phyloP scores from a whole-genome alignment of 2,113 vertebrate genomes.

The Oryzias woworae region DNA sequence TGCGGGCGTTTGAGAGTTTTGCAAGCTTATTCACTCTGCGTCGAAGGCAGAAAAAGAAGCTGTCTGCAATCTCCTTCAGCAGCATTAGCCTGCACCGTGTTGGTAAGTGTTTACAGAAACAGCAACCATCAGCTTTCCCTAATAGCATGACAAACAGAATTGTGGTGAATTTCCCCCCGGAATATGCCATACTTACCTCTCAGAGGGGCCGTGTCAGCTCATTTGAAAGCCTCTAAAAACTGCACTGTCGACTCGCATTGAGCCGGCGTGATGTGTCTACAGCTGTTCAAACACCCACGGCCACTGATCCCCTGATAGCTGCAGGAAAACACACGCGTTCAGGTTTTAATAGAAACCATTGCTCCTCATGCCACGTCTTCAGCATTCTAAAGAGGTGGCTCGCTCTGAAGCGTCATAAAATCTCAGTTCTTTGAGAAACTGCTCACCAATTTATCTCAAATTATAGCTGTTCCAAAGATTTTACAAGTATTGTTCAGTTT shows the following conservation, averaged over 20 bases:
- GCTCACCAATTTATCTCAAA: too few species aligned
- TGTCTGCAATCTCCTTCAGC: slow-evolving; percentile 62
- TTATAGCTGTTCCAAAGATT: too few species aligned
- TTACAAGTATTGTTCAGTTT: too few species aligned
- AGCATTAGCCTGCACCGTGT: slow-evolving; percentile 47
- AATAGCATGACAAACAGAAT: slow-evolving; percentile 51
- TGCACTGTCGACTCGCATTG: slow-evolving; percentile 29
- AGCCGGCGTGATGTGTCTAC: too few species aligned
- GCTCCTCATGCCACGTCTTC: too few species aligned
- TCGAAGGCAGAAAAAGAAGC: slow-evolving; percentile 45
- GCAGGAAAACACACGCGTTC: too few species aligned
- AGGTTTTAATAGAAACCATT: too few species aligned
- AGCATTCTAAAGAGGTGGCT: too few species aligned
- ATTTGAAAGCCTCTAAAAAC: slow-evolving; percentile 50
- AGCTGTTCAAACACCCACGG: too few species aligned
- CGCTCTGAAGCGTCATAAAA: too few species aligned
- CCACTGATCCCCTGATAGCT: too few species aligned
- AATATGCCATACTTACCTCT: slow-evolving; percentile 53
- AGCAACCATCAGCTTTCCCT: slow-evolving; percentile 55
- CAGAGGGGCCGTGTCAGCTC: slow-evolving; percentile 59
- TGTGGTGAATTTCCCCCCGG: slow-evolving; percentile 40
- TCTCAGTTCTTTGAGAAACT: too few species aligned
- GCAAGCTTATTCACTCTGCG: slow-evolving; percentile 47
- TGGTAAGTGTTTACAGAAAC: slow-evolving; percentile 52
- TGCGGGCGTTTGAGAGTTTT: slow-evolving; percentile 46